These are phyloP conservation scores for Harpalus rufipes DNA, from an alignment of 2,888 invertebrate genomes.

Conservation along the genomic window DNA sequence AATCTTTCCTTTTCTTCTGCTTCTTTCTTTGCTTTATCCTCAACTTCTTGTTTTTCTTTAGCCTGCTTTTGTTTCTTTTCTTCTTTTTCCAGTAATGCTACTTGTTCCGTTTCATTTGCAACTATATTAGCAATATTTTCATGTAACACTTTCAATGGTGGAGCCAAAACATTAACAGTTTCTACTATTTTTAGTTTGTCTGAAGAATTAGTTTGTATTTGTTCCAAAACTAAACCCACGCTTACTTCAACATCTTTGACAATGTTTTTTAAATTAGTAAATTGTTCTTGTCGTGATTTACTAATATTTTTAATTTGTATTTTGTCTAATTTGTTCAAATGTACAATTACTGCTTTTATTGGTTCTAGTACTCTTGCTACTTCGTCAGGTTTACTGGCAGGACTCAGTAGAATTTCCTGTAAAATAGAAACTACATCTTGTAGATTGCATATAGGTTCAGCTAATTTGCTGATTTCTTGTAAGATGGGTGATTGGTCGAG, in stretches of 20 bases:
- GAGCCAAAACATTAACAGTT: background rate
- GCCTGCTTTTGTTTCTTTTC: conserved; percentile 20
- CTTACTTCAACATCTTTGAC: background rate
- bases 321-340: conserved; percentile 44
- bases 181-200: conserved; percentile 20
- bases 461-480: conserved; percentile 14
- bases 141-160: background rate
- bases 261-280: background rate
- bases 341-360: conserved; percentile 67
- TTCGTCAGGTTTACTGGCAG: background rate
- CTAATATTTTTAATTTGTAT: background rate
- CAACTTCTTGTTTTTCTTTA: conserved; percentile 58
- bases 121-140: background rate
- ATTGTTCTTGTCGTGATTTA: conserved; percentile 66
- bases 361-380: conserved; percentile 2
- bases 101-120: background rate
- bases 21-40: conserved; percentile 19
- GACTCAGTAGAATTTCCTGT: conserved; percentile 9
- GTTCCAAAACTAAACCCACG: background rate
- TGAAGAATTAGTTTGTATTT: background rate
- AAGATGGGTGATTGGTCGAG: background rate
- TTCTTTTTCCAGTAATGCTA: conserved; percentile 67
- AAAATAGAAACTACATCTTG: conserved; percentile 50
- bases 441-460: conserved; percentile 28
- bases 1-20: conserved; percentile 63